Evolutionary conservation across 2,113 vertebrate genomes (phyloP), one percentile per base, ranked within the genome.

Genomic region (Agapornis roseicollis): DNA sequence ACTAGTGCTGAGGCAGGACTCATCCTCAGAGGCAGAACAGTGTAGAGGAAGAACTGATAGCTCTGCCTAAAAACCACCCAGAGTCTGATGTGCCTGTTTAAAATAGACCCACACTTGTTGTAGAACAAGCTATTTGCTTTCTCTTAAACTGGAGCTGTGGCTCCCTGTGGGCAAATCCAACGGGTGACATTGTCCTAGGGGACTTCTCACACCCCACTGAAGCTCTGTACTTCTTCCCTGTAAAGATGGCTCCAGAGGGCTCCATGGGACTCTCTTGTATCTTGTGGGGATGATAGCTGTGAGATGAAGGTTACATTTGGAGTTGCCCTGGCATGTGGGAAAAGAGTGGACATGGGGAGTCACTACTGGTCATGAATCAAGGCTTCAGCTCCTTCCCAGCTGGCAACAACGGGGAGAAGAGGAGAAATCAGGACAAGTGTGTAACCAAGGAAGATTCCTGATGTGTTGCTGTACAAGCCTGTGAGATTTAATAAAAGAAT

Each of bases 401-500:
- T 47, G 19, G 49, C 52, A 39, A 85, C 24, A 44, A 52, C 19
- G 18, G 12, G 17, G 8, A 76, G 49, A n/a, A 81, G 41, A 61
- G 35, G 9, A 90, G 55, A 58, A 69, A 64, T 41, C 27, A 53
- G 37, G 65, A 35, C 39, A 80, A 82, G 50, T 5, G 2, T 11
- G 12, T 42, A 70, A 65, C 42, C 2, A 1, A 53, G 44, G 15
- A 33, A 68, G 39, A 27, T 17, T 88, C 49, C 39, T 28, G 44
- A 41, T 0, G 0, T 31, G 42, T 39, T 79, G 33, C 56, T 2
- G 0, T 74, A 46, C n/a, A 76, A 74, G 13, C 8, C 6, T 53
- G 15, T 6, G 8, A 66, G 25, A 47, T 85, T 88, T 88, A 35
- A 19, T 71, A 25, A 63, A 71, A 83, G 55, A 85, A 56, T 46